Base-by-base conservation (phyloP, 2,888 invertebrate genomes). In the Dexiosoma caninum region DNA sequence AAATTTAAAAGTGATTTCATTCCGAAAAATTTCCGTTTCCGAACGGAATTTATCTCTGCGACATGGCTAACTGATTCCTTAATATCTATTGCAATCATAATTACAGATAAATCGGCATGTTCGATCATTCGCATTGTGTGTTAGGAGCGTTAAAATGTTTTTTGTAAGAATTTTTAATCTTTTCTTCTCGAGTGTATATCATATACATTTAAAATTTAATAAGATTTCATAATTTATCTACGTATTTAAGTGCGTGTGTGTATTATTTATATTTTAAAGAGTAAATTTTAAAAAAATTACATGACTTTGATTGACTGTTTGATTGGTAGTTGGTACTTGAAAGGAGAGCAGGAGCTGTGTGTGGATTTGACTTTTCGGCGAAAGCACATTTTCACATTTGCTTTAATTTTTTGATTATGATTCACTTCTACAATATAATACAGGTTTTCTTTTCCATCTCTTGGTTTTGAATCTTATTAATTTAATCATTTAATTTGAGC, bases 221-320 rank as follows among this genome's bases (percentile, higher is more conserved):
- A 12, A 19, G n/a, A 23, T 10, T 37, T 32, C 10, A 53, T 9
- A 30, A 30, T 19, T 9, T 53, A 40, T 27, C 0, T 35, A 12
- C n/a, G n/a, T n/a, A n/a, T n/a, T n/a, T n/a, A n/a, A n/a, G n/a
- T n/a, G n/a, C n/a, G n/a, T n/a, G n/a, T n/a, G n/a, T n/a, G n/a
- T n/a, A n/a, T n/a, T n/a, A 10, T 62, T 40, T 71, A 42, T 37
- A 23, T 72, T 64, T 16, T 44, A 37, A 55, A 35, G 3, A 40
- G 21, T 66, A 40, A 66, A 49, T 57, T 23, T 44, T 55, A 44
- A 51, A 74, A 74, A 44, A 75, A 66, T 79, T 79, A 75, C 62
- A 75, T 49, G 30, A 16, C 64, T 78, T 74, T 74, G 72, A 74
- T 78, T 78, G 78, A 78, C 72, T 62, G 53, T 55, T 55, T 78